Evolutionary conservation across 2,888 invertebrate species (phyloP), one percentile per base, ranked within the genome.

Genomic region (Eulithis testata): DNA sequence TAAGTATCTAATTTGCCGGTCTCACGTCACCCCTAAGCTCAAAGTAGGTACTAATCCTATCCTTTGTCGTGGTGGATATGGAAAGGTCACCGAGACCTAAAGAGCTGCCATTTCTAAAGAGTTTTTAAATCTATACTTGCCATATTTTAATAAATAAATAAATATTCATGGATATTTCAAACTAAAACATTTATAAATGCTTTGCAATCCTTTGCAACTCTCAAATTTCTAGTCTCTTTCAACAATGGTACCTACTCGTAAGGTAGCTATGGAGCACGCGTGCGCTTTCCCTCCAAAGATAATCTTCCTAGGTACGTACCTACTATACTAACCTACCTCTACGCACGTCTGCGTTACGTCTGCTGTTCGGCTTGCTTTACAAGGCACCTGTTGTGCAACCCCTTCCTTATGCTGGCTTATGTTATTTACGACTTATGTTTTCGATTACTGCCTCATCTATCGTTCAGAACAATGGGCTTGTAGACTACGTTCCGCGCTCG

Each of bases 281-380:
- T 58, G 53, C 69, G 63, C 81, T 81, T 81, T 80, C 80, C 72
- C 77, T 76, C 74, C 76, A 80, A 71, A 79, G 73, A 74, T 73
- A 75, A 71, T 63, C 54, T 60, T 21, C 2, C 1, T 21, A 21
- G 21, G 21, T 21, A 21, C 21, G 21, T 21, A 21, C 21, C 21
- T 21, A 21, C 45, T 45, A 44, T 44, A 31, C 9, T 14, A 52
- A 57, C 44, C n/a, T 12, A 52, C 62, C 43, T 43, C 7, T 44
- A 60, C 44, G 53, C 52, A 58, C 52, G 60, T 47, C 47, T 55
- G 11, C 9, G 60, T 67, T 60, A 66, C 54, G 63, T 60, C 50
- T 56, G 12, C 21, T 21, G 21, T 21, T 21, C 21, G 2, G 60
- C 50, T 53, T 59, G 47, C 63, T 66, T 51, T 65, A 66, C 63